A percentile compares a stretch with the other conserved stretches of the same genome.
Evolutionary conservation across 2,113 vertebrate species (phyloP).

Genomic region (Numenius arquata): DNA sequence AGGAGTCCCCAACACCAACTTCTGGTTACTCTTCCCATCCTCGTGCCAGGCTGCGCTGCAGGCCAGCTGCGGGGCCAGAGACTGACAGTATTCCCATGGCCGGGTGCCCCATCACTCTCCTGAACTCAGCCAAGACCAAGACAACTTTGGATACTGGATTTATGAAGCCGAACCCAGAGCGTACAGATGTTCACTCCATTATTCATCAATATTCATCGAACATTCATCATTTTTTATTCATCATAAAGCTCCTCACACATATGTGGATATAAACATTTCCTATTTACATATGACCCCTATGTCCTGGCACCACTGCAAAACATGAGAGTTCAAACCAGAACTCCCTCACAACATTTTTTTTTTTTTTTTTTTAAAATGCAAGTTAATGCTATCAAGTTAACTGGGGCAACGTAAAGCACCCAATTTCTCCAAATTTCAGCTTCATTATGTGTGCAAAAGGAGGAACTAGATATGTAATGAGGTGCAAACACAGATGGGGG

Average conservation of each 20-base stretch:
- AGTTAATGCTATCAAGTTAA: neutral
- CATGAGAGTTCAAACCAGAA: neutral
- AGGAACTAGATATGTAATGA: neutral
- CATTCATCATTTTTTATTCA: too few relatives aligned
- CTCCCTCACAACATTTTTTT: neutral
- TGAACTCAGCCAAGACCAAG: neutral
- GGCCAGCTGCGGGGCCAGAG: neutral
- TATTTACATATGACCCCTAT: too few relatives aligned
- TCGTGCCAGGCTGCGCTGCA: fast-evolving
- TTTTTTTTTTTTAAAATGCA: neutral
- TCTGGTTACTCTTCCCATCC: neutral
- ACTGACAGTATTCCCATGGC: neutral
- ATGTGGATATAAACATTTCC: neutral
- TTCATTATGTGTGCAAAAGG: neutral
- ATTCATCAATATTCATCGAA: neutral
- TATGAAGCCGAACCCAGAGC: neutral
- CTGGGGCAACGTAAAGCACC: neutral
- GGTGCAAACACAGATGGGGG: neutral
- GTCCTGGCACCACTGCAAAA: neutral
- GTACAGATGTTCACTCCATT: neutral
- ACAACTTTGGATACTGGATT: neutral
- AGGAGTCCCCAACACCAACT: neutral
- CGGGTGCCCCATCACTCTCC: neutral
- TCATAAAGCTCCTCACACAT: neutral
- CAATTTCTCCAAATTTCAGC: neutral